Evolutionary conservation across 2,113 vertebrate genomes (phyloP).

Genomic region (Andinoacara biseriatus): DNA sequence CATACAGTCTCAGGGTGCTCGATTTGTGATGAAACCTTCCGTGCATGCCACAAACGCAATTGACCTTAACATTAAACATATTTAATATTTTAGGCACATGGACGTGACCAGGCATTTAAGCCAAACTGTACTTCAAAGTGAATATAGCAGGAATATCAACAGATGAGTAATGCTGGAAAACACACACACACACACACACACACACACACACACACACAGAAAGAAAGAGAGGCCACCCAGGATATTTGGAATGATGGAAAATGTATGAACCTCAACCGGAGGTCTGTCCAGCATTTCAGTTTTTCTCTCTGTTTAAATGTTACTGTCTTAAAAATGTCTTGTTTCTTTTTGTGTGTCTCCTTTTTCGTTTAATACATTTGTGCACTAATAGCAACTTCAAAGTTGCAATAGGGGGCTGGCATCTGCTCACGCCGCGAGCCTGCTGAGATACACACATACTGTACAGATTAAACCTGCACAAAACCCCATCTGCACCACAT

Average conservation of each 20-base stretch:
- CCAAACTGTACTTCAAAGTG: not conserved
- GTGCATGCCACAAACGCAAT: not conserved
- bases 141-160: not conserved
- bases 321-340: not conserved
- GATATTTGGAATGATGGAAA: not conserved
- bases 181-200: not conserved
- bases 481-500: not conserved
- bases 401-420: constrained; percentile 14
- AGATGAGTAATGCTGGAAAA: not conserved
- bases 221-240: not conserved
- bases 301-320: not conserved
- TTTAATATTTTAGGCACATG: not conserved
- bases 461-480: not conserved
- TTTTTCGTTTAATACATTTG: not conserved
- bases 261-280: not conserved
- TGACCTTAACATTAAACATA: not conserved
- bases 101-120: not conserved
- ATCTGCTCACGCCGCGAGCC: constrained; percentile 33
- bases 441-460: constrained; percentile 15
- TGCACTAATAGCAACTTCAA: not conserved
- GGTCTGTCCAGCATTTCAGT: not conserved
- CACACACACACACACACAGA: not conserved
- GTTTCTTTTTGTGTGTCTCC: not conserved
- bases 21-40: too few species aligned
- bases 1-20: too few species aligned